Percentiles rank a stretch among this genome's conserved stretches.
phyloP scores from a whole-genome alignment of 2,888 invertebrate species.

The Dryomyza anilis region DNA sequence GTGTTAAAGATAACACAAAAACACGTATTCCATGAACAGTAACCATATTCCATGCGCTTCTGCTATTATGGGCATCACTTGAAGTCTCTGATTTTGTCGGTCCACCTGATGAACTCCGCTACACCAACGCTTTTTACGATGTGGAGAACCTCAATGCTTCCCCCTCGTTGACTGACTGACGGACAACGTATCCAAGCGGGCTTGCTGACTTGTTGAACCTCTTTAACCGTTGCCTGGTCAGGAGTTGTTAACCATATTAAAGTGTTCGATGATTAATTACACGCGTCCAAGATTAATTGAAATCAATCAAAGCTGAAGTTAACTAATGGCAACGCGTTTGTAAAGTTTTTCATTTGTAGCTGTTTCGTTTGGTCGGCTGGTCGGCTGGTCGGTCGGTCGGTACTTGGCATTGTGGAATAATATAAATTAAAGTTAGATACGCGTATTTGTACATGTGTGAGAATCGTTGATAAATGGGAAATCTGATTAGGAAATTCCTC shows the following conservation, averaged over 20 bases:
- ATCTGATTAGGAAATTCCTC: slow-evolving; percentile 6
- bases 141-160: neutral
- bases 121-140: neutral
- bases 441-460: too few relatives aligned
- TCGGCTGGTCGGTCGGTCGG: too few relatives aligned
- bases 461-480: neutral
- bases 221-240: slow-evolving; percentile 58
- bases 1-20: too few relatives aligned
- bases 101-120: too few relatives aligned
- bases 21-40: neutral
- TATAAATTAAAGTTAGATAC: slow-evolving; percentile 26
- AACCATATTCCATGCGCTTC: neutral
- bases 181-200: neutral
- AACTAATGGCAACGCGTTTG: slow-evolving; percentile 61
- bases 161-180: neutral
- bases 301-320: slow-evolving; percentile 62
- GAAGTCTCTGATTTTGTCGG: too few relatives aligned
- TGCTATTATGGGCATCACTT: too few relatives aligned
- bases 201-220: slow-evolving; percentile 48
- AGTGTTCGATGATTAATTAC: slow-evolving; percentile 62
- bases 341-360: slow-evolving; percentile 39
- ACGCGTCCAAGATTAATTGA: slow-evolving; percentile 62
- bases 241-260: slow-evolving; percentile 61
- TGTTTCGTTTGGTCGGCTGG: too few relatives aligned
- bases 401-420: slow-evolving; percentile 22